phyloP scores from a whole-genome alignment of 2,888 invertebrate genomes.

The Xestia xanthographa region DNA sequence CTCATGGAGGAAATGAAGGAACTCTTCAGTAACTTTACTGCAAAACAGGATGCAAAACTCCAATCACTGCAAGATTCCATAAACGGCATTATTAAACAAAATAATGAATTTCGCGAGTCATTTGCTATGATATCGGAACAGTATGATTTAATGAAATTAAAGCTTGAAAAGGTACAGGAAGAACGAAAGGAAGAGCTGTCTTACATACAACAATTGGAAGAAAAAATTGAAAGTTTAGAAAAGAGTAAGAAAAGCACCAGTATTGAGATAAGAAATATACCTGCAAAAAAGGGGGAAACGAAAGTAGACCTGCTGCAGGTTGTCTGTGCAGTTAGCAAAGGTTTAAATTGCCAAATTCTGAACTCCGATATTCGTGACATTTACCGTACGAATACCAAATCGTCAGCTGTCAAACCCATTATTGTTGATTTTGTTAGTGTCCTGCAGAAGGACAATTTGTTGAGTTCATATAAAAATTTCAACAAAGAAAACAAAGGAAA shows the following conservation, averaged over 20 bases:
- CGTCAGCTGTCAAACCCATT: slow-evolving; percentile 3
- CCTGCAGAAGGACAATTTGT: slow-evolving; percentile 3
- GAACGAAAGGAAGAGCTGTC: neutral
- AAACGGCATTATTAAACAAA: slow-evolving; percentile 1
- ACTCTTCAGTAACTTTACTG: neutral
- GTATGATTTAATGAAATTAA: neutral
- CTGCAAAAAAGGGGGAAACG: neutral
- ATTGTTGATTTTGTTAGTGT: slow-evolving; percentile 10
- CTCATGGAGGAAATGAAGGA: neutral
- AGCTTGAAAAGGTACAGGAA: neutral
- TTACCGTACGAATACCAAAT: slow-evolving; percentile 7
- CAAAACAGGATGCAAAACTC: neutral
- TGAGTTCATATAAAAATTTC: neutral
- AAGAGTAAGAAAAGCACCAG: neutral
- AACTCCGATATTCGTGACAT: slow-evolving; percentile 3
- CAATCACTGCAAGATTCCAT: neutral
- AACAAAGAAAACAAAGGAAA: neutral
- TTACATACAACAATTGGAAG: slow-evolving; percentile 1
- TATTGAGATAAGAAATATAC: slow-evolving; percentile 1
- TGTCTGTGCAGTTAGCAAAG: no score
- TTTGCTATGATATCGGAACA: neutral
- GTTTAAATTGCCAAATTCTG: no score
- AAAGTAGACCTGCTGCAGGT: slow-evolving; percentile 1
- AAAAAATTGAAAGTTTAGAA: neutral
- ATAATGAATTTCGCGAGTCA: neutral